Base-by-base conservation (phyloP, 1,140 invertebrate species). In the Apocrypta bakeri region DNA sequence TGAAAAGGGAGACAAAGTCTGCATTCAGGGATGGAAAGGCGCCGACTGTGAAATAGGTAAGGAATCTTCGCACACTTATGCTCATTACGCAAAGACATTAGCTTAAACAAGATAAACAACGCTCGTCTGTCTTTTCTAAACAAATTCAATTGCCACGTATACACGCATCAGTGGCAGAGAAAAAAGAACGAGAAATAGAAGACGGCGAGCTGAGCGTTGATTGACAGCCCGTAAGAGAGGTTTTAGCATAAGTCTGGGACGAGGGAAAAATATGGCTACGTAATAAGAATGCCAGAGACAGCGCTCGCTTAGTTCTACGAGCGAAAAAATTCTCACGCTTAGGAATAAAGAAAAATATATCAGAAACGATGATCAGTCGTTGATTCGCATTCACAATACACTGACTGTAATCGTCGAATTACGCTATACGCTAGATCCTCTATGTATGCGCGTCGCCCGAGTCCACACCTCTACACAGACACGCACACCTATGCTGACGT, bases 1-100 rank as follows among this genome's bases (percentile, higher is more conserved):
- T 85, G 93, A 95, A 74, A 95, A 96, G 89, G 98, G 98, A 82
- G 96, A 98, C 91, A 98, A 98, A 91, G 95, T 96, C 69, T 99
- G 98, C 92, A 94, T 98, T 85, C 94, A 95, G 82, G 98, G 98
- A 85, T 99, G 98, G 98, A 96, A 95, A 90, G 98, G 98, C 78
- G 94, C 95, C 87, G 98, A 98, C 90, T 99, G 98, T 92, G 96
- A 98, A 91, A 96, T 94, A 92, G 96, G 97, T 97, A 92, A 94
- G 94, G n/a, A 66, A 24, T 25, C 21, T 17, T 61, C 17, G 12
- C 17, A 61, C 56, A 61, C 12, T 27, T 79, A 29, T 73, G n/a
- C n/a, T n/a, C n/a, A n/a, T n/a, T 64, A 25, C 73, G 27, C 56
- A 61, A 61, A 61, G 12, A 61, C 12, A 61, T 66, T 31, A 77